phyloP scores from a whole-genome alignment of 2,113 vertebrate genomes.

The Burhinus oedicnemus region DNA sequence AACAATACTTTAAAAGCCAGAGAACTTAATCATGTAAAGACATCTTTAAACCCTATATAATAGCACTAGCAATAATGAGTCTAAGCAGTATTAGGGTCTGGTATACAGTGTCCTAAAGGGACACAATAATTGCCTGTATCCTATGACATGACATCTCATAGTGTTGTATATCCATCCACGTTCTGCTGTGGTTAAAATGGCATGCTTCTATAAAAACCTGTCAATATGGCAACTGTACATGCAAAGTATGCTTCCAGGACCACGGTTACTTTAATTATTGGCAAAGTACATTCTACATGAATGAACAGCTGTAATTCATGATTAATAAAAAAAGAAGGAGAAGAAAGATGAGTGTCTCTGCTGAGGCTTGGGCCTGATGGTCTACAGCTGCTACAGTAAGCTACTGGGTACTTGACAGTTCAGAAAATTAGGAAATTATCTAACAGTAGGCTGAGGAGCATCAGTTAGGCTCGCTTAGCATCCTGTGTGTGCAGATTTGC shows the following conservation, averaged over 20 bases:
- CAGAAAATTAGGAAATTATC: neutral
- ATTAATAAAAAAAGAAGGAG: neutral
- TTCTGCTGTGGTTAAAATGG: neutral
- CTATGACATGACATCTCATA: neutral
- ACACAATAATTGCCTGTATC: neutral
- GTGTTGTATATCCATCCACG: neutral
- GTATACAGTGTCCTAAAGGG: neutral
- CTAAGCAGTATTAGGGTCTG: neutral
- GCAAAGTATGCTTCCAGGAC: neutral
- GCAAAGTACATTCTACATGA: neutral
- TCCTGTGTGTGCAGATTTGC: neutral
- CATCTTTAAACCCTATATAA: slow-evolving; percentile 19
- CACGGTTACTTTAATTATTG: neutral
- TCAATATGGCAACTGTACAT: neutral
- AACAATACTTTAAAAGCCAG: slow-evolving; percentile 29
- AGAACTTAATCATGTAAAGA: slow-evolving; percentile 46
- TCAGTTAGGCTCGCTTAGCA: neutral
- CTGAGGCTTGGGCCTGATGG: neutral
- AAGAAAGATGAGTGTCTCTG: neutral
- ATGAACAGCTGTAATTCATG: neutral
- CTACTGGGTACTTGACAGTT: neutral
- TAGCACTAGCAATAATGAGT: neutral
- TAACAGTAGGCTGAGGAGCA: neutral
- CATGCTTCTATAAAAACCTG: neutral
- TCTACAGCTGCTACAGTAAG: neutral